These are phyloP conservation scores for Cotesia glomerata DNA, from an alignment of 1,140 invertebrate genomes.

Conservation along the genomic window DNA sequence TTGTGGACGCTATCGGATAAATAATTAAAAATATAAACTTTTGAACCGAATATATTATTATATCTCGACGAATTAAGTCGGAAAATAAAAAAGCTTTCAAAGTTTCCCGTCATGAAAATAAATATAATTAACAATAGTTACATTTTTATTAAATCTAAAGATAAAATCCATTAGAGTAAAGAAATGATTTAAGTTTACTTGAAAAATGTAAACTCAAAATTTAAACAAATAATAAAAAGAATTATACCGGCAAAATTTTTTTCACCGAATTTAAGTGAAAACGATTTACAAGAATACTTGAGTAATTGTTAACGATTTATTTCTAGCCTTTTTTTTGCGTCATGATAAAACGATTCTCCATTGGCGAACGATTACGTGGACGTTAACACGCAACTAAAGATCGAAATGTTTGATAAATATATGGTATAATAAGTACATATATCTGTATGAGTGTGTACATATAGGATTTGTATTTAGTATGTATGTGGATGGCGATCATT, in stretches of 20 bases:
- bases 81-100: too few relatives aligned
- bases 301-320: neutral
- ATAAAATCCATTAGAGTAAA: too few relatives aligned
- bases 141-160: too few relatives aligned
- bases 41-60: too few relatives aligned
- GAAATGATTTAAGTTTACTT: too few relatives aligned
- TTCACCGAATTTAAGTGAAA: neutral
- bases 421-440: slow-evolving; percentile 1
- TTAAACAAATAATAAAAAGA: too few relatives aligned
- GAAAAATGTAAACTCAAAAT: too few relatives aligned
- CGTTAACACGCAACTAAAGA: slow-evolving; percentile 25
- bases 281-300: neutral
- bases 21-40: too few relatives aligned
- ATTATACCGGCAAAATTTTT: neutral
- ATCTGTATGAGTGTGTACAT: neutral
- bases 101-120: too few relatives aligned
- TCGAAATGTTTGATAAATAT: slow-evolving; percentile 10
- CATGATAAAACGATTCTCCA: slow-evolving; percentile 27
- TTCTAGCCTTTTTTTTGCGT: neutral
- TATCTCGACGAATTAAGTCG: too few relatives aligned
- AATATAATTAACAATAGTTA: too few relatives aligned
- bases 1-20: too few relatives aligned
- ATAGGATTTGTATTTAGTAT: neutral
- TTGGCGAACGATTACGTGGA: slow-evolving; percentile 23
- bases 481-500: neutral